Base-by-base conservation (phyloP, 2,113 vertebrate species). In the Cheirogaleus medius region DNA sequence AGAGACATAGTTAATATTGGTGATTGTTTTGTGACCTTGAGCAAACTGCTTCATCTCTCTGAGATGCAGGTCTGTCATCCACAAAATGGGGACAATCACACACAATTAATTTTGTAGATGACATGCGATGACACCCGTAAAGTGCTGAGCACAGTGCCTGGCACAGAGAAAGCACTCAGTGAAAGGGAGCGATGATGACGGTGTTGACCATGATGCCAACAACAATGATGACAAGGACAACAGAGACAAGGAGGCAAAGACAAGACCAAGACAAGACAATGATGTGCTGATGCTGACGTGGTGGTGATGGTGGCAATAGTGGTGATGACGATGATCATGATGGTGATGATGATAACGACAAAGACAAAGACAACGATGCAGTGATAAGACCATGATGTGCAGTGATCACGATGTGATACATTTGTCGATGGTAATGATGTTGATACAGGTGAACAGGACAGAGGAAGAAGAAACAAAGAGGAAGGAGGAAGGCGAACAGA, bases 301-400 rank as follows among this genome's bases (percentile, higher is more conserved):
- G 10, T 2, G 5, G n/a, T 34, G 34, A 21, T 5, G 52, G 77
- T 4, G 44, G 12, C 10, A 18, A 18, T 2, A 21, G 4, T 6
- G 49, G 39, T 9, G 15, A n/a, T 23, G 60, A 13, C 0, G 11
- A 13, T 0, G 2, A 42, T 1, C 37, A 6, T 1, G 15, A 32
- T 11, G 63, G 20, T 14, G 52, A 21, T 0, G 17, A 14, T 0
- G 3, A 34, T 1, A 20, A 4, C 1, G 25, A 34, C 27, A 5
- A 52, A 13, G 25, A 27, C 37, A 60, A 23, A 52, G 42, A 20
- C 17, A 47, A 18, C 6, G 3, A 37, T n/a, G 21, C 44, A 11
- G 11, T 6, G 15, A 58, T 2, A 13, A 68, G 81, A 54, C 52
- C 17, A 7, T 0, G 14, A 39, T 8, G 29, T 64, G 37, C 11